Conservation (phyloP, 2,113 vertebrate genomes). For the Anolis carolinensis region DNA sequence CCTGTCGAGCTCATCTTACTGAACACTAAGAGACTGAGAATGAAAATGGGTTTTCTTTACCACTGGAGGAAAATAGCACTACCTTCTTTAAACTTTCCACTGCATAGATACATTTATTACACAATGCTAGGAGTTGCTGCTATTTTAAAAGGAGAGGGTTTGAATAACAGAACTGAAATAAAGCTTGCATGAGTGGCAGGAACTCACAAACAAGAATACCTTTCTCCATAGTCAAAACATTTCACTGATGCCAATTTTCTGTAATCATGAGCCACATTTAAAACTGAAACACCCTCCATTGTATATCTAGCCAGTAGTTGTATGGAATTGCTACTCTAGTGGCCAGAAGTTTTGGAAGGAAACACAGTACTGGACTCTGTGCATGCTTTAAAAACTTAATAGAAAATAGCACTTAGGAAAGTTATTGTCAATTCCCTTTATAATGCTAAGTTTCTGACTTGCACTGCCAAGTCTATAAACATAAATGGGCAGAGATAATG, state of each 20-base stretch:
- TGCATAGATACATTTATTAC: background rate
- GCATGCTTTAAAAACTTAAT: background rate
- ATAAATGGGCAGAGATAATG: background rate
- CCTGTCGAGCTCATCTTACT: slow-evolving; percentile 46
- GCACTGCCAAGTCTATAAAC: background rate
- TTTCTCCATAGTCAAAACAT: background rate
- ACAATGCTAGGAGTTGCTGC: background rate
- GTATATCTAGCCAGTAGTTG: background rate
- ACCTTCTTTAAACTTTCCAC: background rate
- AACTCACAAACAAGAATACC: background rate
- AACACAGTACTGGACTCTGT: background rate
- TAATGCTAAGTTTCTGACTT: background rate
- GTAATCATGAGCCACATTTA: background rate
- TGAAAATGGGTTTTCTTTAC: background rate
- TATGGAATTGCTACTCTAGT: background rate
- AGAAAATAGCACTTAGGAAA: background rate
- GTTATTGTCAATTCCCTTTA: background rate
- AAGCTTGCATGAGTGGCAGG: background rate
- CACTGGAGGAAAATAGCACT: background rate
- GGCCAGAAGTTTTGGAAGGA: background rate
- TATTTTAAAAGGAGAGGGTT: slow-evolving; percentile 11
- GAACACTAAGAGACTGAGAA: background rate
- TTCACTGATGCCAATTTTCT: background rate
- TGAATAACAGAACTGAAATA: background rate
- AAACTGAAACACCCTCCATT: background rate